These are phyloP conservation scores for Xenus cinereus DNA, from an alignment of 2,113 vertebrate genomes.

Conservation along the genomic window DNA sequence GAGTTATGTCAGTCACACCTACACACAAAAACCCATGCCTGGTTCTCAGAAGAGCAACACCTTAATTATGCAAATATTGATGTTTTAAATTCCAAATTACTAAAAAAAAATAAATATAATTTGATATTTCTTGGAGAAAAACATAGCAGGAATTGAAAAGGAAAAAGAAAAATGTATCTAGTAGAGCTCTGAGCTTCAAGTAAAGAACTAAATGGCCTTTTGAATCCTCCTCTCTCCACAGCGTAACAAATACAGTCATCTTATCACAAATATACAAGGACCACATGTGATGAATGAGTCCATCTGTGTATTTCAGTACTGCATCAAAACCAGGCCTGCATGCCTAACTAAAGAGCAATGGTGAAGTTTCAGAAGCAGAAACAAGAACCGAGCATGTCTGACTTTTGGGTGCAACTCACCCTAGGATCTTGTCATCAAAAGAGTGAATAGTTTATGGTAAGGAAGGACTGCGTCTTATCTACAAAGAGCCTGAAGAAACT, in stretches of 20 bases:
- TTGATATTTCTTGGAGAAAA: not conserved
- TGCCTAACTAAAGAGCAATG: not conserved
- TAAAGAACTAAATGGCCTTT: not conserved
- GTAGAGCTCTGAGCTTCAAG: not conserved
- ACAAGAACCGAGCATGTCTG: not conserved
- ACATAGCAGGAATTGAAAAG: not conserved
- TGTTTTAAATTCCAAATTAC: not conserved
- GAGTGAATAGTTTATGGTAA: not conserved
- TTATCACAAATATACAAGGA: not conserved
- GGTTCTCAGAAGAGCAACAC: not conserved
- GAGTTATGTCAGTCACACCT: not conserved
- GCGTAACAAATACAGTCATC: not conserved
- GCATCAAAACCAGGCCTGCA: not conserved
- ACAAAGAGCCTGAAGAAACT: not conserved
- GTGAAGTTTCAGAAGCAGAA: not conserved
- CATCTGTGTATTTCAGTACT: not conserved
- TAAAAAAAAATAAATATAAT: not conserved
- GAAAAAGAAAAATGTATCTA: not conserved
- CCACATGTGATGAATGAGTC: not conserved
- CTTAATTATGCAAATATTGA: not conserved
- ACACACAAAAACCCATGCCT: not conserved
- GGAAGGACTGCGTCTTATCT: not conserved
- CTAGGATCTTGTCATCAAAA: not conserved
- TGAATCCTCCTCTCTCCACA: not conserved
- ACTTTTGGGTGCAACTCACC: not conserved